phyloP scores from a whole-genome alignment of 2,888 invertebrate species.

The Cheilosia vernalis region DNA sequence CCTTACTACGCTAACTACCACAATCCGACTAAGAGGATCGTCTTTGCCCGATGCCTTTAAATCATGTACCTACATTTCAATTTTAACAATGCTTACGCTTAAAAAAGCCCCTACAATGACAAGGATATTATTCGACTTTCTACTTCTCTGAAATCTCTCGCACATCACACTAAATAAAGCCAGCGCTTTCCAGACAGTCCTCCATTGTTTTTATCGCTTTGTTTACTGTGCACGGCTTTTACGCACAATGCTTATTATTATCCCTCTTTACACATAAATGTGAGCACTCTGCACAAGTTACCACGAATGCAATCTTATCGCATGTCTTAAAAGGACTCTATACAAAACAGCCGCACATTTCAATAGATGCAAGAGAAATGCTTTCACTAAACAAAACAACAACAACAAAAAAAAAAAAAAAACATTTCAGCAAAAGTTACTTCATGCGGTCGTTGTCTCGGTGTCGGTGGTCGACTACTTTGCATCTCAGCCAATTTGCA shows the following conservation, averaged over 20 bases:
- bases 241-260: conserved; percentile 3
- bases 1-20: too few relatives aligned
- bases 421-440: too few relatives aligned
- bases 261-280: not conserved
- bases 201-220: conserved; percentile 1
- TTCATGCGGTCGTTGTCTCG: too few relatives aligned
- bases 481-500: not conserved
- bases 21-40: too few relatives aligned
- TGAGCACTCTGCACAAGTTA: conserved; percentile 3
- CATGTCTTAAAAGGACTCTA: too few relatives aligned
- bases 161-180: conserved; percentile 9
- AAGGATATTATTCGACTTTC: not conserved
- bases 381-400: not conserved
- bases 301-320: conserved; percentile 12
- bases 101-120: not conserved
- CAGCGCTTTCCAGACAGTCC: conserved; percentile 10
- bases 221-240: conserved; percentile 9
- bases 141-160: not conserved
- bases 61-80: too few relatives aligned
- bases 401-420: too few relatives aligned
- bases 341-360: not conserved
- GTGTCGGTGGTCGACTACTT: too few relatives aligned
- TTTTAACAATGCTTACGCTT: too few relatives aligned
- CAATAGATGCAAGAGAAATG: not conserved
- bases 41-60: too few relatives aligned